phyloP scores from a whole-genome alignment of 2,888 invertebrate species.

The Heliconius erato region DNA sequence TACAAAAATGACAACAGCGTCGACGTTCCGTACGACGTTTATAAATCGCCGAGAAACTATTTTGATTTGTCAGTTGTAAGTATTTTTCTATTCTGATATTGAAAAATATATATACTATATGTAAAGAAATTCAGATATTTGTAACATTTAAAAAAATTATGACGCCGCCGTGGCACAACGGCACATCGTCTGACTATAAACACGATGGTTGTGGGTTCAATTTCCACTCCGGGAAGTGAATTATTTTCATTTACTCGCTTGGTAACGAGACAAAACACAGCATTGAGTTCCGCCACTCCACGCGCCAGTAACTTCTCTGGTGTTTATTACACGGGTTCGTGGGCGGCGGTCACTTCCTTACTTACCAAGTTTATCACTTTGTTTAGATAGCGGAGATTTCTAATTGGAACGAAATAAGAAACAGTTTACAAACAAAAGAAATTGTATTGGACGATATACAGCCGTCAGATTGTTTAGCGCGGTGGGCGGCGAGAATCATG shows the following conservation, averaged over 20 bases:
- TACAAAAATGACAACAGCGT: constrained; percentile 51
- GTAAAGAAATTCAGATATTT: too few species aligned
- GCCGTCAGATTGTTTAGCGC: constrained; percentile 60
- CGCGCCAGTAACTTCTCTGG: not conserved
- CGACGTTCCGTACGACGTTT: constrained; percentile 57
- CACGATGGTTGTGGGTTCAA: not conserved
- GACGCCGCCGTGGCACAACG: too few species aligned
- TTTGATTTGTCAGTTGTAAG: constrained; percentile 64
- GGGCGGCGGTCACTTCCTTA: too few species aligned
- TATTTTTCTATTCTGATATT: constrained; percentile 31
- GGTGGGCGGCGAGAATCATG: constrained; percentile 69
- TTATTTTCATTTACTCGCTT: not conserved
- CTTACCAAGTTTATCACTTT: too few species aligned
- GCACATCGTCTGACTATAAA: not conserved
- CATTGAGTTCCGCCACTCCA: not conserved
- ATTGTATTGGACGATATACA: constrained; percentile 46
- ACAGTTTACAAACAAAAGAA: constrained; percentile 5
- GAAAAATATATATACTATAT: not conserved
- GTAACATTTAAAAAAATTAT: too few species aligned
- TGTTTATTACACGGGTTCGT: too few species aligned
- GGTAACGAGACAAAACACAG: not conserved
- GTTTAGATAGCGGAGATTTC: constrained; percentile 57
- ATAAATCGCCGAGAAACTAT: constrained; percentile 59
- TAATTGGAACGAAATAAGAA: constrained; percentile 50
- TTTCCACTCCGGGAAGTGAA: not conserved